Base-by-base conservation (phyloP, 2,888 invertebrate species). In the Tenthredo livida region DNA sequence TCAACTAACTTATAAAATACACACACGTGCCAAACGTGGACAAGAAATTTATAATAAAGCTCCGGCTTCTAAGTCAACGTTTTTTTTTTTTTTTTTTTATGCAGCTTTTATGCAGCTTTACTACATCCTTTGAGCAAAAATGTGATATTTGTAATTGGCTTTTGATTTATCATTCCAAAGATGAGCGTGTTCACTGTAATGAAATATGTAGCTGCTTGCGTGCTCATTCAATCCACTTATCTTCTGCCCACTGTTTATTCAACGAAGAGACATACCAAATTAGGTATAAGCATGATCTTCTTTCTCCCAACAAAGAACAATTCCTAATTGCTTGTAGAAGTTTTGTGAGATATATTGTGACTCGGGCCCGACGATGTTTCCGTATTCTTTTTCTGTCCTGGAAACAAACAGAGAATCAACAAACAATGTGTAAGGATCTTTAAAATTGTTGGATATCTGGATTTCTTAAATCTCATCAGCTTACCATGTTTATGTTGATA, bases 401-500 rank as follows among this genome's bases (percentile, higher is more conserved):
- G 47, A 85, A 85, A 33, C 17, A 54, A 25, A 21, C n/a, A 10
- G 21, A 5, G 4, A 50, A 25, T 50, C 3, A 33, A 54, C 33
- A 29, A 54, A 50, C 33, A 21, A 12, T 40, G 9, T 29, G 4
- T 21, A 73, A 37, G 3, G 7, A 73, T 72, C 10, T 73, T 29
- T 15, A 67, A 10, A 73, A 40, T 9, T 12, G n/a, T 72, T n/a
- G 9, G 40, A 73, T 72, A 33, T 70, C 7, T 17, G n/a, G 5
- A 33, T 17, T 43, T 7, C 21, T 43, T 47, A 21, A 25, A 47
- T 77, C 54, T 15, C 17, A 50, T 47, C 17, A 9, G n/a, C 67
- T 89, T 88, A 91, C 92, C 89, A 70, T 92, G 91, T 84, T 90
- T 90, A 80, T 91, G 90, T 85, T 92, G 92, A 89, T 91, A 92